phyloP scores from a whole-genome alignment of 2,888 invertebrate species.

The Tineola bisselliella region DNA sequence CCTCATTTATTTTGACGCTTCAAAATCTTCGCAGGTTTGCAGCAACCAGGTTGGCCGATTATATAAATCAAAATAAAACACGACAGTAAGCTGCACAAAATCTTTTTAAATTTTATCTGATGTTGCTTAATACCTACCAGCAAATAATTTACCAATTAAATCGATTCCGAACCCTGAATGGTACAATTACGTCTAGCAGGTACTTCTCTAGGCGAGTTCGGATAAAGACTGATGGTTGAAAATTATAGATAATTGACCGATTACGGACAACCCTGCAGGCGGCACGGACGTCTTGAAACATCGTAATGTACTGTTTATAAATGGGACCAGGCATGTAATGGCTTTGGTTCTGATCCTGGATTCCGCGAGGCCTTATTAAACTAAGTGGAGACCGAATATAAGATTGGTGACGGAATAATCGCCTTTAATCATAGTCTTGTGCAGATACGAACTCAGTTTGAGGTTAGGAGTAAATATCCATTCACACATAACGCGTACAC shows the following conservation, averaged over 20 bases:
- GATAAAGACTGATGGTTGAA: slow-evolving; percentile 63
- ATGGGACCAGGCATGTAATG: slow-evolving; percentile 53
- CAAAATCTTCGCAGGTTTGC: no score
- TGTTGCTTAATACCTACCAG: neutral
- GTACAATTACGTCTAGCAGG: slow-evolving; percentile 37
- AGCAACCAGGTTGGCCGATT: no score
- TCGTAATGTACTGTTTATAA: slow-evolving; percentile 57
- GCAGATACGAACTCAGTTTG: neutral
- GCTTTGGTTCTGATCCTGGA: slow-evolving; percentile 56
- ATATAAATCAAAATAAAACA: no score
- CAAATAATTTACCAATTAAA: slow-evolving; percentile 54
- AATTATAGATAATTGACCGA: slow-evolving; percentile 65
- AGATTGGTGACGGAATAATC: slow-evolving; percentile 61
- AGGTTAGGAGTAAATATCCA: neutral
- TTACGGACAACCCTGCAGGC: slow-evolving; percentile 45
- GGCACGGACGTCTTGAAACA: slow-evolving; percentile 15
- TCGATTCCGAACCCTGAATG: slow-evolving; percentile 36
- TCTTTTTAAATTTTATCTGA: no score
- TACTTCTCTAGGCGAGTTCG: slow-evolving; percentile 34
- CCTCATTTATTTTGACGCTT: no score
- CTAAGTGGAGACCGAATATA: slow-evolving; percentile 59
- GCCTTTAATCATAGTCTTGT: slow-evolving; percentile 46
- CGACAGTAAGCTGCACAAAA: no score
- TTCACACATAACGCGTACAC: no score
- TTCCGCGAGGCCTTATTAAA: slow-evolving; percentile 64